Base-by-base conservation (phyloP, 2,888 invertebrate genomes). In the Formica aserva region DNA sequence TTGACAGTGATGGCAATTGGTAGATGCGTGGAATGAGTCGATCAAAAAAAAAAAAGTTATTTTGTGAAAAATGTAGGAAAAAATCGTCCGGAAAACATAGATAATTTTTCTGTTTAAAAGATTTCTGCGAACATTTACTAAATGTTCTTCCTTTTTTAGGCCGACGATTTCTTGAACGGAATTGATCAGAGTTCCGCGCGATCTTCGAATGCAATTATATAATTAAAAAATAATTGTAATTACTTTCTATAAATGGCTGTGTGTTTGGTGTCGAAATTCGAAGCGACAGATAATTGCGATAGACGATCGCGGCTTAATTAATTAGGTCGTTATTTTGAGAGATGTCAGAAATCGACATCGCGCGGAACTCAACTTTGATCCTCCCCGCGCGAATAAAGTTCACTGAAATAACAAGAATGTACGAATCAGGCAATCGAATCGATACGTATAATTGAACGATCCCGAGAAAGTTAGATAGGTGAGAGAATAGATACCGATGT, bases 1-100 rank as follows among this genome's bases (percentile, higher is more conserved):
- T 88, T 88, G 86, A 89, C 85, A 85, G 85, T 84, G 86, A 75
- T 83, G 35, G 62, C 60, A 63, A 65, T 62, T 57, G 78, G 35
- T 45, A 65, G 57, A 60, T 60, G 75, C 22, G 41, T 57, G 35
- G 13, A 29, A 18, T 45, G 78, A 71, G 15, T 60, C 57, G 32
- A 77, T 69, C 29, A 55, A 13, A 45, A 41, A 41, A 41, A 13
- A 11, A 11, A 38, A 38, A 41, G 32, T 32, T 72, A 72, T 32
- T 45, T 57, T 38, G 48, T 52, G 45, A 60, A 60, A 75, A 45
- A 85, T 1, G 52, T 52, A 52, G n/a, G 8, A n/a, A 52, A 52
- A 52, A n/a, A n/a, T 52, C 38, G 13, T 66, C 35, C n/a, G 48
- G 26, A n/a, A 52, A n/a, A 48, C 5, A 4, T 15, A 15, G 26